A percentile compares a stretch with the other conserved stretches of the same genome.
Conservation (phyloP, 2,113 vertebrate species). For the Corapipo altera region DNA sequence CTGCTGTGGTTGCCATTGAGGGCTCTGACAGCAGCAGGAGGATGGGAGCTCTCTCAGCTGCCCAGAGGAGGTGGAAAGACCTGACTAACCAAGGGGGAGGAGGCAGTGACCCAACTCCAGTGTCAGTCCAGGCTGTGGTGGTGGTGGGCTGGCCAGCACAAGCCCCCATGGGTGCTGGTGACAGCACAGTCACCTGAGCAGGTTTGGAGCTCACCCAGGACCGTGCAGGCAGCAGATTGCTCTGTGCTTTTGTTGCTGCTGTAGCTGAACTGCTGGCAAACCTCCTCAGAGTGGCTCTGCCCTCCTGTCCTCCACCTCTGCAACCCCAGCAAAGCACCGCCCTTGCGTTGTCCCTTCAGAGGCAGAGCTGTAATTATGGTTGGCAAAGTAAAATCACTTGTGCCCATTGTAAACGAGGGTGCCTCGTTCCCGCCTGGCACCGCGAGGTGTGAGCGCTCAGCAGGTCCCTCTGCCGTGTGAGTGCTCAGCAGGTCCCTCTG, state of each 20-base stretch:
- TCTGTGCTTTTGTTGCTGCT: neutral
- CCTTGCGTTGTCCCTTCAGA: neutral
- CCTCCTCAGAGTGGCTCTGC: neutral
- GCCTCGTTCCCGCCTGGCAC: neutral
- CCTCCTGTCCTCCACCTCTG: neutral
- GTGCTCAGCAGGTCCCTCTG: neutral
- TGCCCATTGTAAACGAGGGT: neutral
- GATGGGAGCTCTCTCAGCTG: neutral
- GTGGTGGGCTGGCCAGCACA: neutral
- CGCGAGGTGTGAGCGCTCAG: neutral
- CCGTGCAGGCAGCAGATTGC: neutral
- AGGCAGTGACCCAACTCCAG: neutral
- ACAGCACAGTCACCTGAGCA: neutral
- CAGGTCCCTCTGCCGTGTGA: neutral
- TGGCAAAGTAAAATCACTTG: neutral
- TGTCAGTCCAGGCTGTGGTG: neutral
- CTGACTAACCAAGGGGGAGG: neutral
- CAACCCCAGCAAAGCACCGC: neutral
- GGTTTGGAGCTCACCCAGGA: neutral
- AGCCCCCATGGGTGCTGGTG: neutral
- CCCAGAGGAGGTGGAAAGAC: neutral
- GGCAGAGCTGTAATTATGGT: neutral
- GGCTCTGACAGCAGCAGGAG: neutral
- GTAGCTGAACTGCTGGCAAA: neutral
- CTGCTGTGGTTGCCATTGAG: neutral